Evolutionary conservation across 2,113 vertebrate species (phyloP).

Genomic region (Meles meles): DNA sequence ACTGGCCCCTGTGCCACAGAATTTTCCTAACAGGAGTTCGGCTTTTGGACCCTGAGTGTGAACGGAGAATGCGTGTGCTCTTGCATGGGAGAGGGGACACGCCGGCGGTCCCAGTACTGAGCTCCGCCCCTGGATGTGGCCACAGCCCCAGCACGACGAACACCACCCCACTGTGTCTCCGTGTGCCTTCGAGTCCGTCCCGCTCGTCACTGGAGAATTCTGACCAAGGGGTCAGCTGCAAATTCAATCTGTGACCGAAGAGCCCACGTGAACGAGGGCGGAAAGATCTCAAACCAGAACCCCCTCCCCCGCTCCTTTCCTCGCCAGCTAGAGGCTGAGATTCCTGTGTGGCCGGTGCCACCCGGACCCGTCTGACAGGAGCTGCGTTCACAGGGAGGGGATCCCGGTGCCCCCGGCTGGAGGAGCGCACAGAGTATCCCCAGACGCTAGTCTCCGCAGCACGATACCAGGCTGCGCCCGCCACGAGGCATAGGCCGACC

Average conservation of each 20-base stretch:
- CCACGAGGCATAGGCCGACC: background rate
- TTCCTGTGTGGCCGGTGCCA: rapidly evolving
- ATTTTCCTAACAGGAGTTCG: background rate
- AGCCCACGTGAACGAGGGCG: too few relatives aligned
- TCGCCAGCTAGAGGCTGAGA: rapidly evolving
- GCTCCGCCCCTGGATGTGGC: background rate
- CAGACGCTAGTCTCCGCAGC: background rate
- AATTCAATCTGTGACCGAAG: background rate
- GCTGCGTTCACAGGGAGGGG: background rate
- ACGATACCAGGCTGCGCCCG: background rate
- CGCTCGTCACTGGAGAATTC: background rate
- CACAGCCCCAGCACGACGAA: too few relatives aligned
- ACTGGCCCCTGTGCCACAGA: background rate
- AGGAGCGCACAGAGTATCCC: background rate
- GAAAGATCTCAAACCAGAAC: background rate
- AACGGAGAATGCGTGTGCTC: rapidly evolving
- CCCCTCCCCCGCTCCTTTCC: background rate
- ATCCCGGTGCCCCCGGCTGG: background rate
- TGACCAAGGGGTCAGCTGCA: background rate
- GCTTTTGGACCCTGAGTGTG: background rate
- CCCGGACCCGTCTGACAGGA: background rate
- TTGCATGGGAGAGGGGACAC: background rate
- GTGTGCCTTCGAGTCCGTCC: rapidly evolving
- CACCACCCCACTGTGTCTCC: background rate
- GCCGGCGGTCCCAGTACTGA: too few relatives aligned